These are phyloP conservation scores for Serranus cabrilla DNA, from an alignment of 2,797 vertebrate species.

Conservation along the genomic window DNA sequence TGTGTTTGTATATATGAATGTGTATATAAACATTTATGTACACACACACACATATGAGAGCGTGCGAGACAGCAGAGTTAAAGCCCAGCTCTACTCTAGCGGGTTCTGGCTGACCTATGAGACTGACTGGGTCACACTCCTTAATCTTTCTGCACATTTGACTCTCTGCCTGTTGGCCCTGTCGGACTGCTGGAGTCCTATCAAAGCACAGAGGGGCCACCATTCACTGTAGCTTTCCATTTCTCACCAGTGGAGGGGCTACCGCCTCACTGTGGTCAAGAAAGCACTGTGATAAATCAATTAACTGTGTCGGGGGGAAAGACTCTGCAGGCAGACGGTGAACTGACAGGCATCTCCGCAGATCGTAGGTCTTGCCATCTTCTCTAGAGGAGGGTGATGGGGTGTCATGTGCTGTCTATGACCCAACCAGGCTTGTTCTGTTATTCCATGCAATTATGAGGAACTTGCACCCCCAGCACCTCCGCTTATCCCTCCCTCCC, in stretches of 20 bases:
- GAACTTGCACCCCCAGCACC: slow-evolving; percentile 53
- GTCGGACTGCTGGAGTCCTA: slow-evolving; percentile 59
- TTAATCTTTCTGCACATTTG: slow-evolving; percentile 52
- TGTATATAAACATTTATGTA: too few relatives aligned
- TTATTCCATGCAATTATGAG: slow-evolving; percentile 42
- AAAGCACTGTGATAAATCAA: slow-evolving; percentile 84
- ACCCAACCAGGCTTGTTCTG: slow-evolving; percentile 50
- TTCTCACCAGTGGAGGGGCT: slow-evolving; percentile 77
- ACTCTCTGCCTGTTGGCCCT: slow-evolving; percentile 35
- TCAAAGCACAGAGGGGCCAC: slow-evolving; percentile 58
- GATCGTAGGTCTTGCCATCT: slow-evolving; percentile 69
- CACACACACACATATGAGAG: too few relatives aligned
- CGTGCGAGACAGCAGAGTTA: too few relatives aligned
- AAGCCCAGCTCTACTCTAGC: slow-evolving; percentile 24
- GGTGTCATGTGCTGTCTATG: slow-evolving; percentile 63
- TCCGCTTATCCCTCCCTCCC: slow-evolving; percentile 34
- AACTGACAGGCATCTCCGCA: slow-evolving; percentile 79
- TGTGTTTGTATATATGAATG: too few relatives aligned
- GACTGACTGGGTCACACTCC: slow-evolving; percentile 46
- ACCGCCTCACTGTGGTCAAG: slow-evolving; percentile 59
- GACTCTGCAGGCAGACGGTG: slow-evolving; percentile 50
- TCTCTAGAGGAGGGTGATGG: slow-evolving; percentile 73
- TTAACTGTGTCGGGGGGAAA: slow-evolving; percentile 63
- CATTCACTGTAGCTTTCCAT: slow-evolving; percentile 47
- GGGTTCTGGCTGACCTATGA: slow-evolving; percentile 44